A percentile compares a stretch with the other conserved stretches of the same genome.
phyloP scores from a whole-genome alignment of 2,113 vertebrate species.

The Cyrtonyx montezumae region DNA sequence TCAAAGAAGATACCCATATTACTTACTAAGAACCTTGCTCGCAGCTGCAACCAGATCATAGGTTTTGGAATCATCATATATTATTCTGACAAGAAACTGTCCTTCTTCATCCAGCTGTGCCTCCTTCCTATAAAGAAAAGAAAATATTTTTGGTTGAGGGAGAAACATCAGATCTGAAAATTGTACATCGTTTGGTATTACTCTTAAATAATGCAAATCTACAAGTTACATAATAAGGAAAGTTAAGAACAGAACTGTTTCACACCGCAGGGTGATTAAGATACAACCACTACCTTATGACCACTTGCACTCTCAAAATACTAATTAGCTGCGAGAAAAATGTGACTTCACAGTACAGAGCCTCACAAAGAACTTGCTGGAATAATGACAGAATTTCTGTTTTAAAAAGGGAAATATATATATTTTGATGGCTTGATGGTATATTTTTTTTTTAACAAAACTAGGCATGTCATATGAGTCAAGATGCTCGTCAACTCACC shows the following conservation, averaged over 20 bases:
- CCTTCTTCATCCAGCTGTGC: conserved; percentile 98
- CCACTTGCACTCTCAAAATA: not conserved
- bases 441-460: not conserved
- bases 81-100: conserved; percentile 98
- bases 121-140: conserved; percentile 84
- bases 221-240: not conserved
- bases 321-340: not conserved
- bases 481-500: not conserved
- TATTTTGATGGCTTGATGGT: no score
- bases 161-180: not conserved
- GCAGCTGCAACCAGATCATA: conserved; percentile 97
- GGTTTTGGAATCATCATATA: conserved; percentile 98
- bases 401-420: not conserved
- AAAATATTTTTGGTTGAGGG: not conserved
- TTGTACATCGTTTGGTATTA: not conserved
- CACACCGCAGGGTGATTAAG: not conserved
- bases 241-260: not conserved
- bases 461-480: not conserved
- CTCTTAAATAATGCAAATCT: not conserved
- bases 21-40: conserved; percentile 99
- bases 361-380: not conserved
- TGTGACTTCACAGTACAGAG: not conserved
- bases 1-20: not conserved
- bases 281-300: not conserved
- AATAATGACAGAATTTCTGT: not conserved